Conservation (phyloP, 2,797 vertebrate genomes). For the Mionectes olivaceus region DNA sequence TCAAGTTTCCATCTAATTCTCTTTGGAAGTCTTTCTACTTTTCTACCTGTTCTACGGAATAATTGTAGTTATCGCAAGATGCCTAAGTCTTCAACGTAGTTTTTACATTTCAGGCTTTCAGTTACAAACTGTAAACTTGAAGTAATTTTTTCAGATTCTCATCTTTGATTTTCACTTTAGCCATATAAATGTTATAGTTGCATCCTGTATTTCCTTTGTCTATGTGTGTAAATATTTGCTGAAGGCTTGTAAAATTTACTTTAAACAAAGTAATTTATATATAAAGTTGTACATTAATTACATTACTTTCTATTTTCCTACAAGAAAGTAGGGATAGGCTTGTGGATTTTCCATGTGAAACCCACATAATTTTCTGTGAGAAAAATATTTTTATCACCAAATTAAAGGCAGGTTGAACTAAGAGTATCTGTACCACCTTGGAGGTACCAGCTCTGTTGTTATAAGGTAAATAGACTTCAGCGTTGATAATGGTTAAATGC, state of each 20-base stretch:
- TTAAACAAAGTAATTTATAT: not conserved
- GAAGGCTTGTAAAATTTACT: not conserved
- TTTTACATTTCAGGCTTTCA: not conserved
- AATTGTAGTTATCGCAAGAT: not conserved
- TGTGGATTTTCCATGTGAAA: not conserved
- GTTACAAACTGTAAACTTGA: not conserved
- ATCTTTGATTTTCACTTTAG: not conserved
- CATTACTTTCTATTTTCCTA: not conserved
- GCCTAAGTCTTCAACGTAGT: not conserved
- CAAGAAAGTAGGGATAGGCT: not conserved
- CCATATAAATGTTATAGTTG: not conserved
- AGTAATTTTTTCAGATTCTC: not conserved
- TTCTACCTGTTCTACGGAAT: not conserved
- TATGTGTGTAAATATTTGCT: not conserved
- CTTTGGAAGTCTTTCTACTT: not conserved
- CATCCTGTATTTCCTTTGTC: not conserved
- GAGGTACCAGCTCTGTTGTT: not conserved
- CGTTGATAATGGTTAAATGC: not conserved
- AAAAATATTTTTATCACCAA: not conserved
- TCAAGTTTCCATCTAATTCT: not conserved
- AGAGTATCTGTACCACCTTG: constrained; percentile 77
- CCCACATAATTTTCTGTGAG: not conserved
- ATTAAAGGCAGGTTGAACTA: not conserved
- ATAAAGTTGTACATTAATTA: not conserved
- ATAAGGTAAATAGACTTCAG: not conserved